phyloP scores from a whole-genome alignment of 92 coral and sea anemone species.

The Phenganax subtilis region DNA sequence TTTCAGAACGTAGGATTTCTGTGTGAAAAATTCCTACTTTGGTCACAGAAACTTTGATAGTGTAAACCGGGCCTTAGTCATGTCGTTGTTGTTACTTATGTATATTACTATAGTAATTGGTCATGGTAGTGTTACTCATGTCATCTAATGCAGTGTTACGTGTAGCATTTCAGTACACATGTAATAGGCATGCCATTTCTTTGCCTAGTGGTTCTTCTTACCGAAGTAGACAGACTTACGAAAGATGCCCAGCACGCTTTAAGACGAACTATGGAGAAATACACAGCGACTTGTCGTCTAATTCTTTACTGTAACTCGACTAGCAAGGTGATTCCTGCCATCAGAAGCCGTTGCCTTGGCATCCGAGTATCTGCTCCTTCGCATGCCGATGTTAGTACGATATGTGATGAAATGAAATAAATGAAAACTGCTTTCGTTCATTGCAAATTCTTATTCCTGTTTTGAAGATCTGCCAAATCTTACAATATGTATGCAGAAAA shows the following conservation, averaged over 20 bases:
- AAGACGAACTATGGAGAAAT: conserved; percentile 97
- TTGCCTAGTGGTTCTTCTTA: conserved; percentile 78
- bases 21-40: too few relatives aligned
- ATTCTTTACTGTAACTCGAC: conserved; percentile 95
- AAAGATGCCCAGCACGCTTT: conserved; percentile 97
- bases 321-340: conserved; percentile 98
- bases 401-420: not conserved
- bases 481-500: conserved; percentile 86
- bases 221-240: conserved; percentile 95
- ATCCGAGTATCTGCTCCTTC: conserved; percentile 94
- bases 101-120: too few relatives aligned
- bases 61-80: too few relatives aligned
- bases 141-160: not conserved
- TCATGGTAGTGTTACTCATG: not conserved
- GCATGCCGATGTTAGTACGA: conserved; percentile 63
- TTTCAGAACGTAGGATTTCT: too few relatives aligned
- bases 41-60: too few relatives aligned
- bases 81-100: too few relatives aligned
- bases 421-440: not conserved
- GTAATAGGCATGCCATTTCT: not conserved
- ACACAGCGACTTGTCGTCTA: conserved; percentile 90
- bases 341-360: conserved; percentile 96
- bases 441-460: not conserved
- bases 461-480: conserved; percentile 76
- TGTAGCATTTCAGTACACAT: not conserved